Base-by-base conservation (phyloP, 2,888 invertebrate genomes). In the Sarcophaga rosellei region DNA sequence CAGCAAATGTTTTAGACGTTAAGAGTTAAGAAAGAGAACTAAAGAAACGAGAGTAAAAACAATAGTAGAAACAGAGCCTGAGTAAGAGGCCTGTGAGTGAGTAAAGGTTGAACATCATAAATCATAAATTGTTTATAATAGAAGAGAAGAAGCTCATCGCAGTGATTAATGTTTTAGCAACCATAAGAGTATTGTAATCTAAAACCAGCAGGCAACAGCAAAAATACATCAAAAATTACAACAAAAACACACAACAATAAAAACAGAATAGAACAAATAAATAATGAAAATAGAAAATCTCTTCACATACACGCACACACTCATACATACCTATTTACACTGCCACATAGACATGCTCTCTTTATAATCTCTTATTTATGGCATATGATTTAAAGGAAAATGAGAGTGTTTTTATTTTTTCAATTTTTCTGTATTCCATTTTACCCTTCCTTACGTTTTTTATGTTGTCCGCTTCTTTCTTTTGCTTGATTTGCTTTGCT, bases 41-140 rank as follows among this genome's bases (percentile, higher is more conserved):
- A 53, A 17, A 4, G 53, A 0, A 17, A 53, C 8, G 17, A 53
- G 17, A 12, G 17, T 10, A 4, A 35, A 35, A 35, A 35, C 35
- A 35, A 53, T 3, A 53, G 15, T 4, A 5, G 5, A 15, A 53
- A 53, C 4, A 53, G 17, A 53, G 17, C 15, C 17, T 47, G 12
- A 21, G 35, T 35, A 15, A 66, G 20, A 35, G 35, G 35, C 35
- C 35, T 35, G 35, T 35, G 35, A 8, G 35, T 35, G 35, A 8
- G 20, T 62, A 45, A 65, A 72, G 59, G 23, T 53, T 47, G 4
- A 65, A 59, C 74, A 65, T 66, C 85, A 86, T 86, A 81, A 86
- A 86, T 86, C 86, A 86, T 57, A 84, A 69, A 80, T 45, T 70
- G 25, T 76, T 45, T 74, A 47, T 11, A 83, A 83, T 69, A 35